Evolutionary conservation across 2,113 vertebrate genomes (phyloP).

Genomic region (Thinocorus orbignyianus): DNA sequence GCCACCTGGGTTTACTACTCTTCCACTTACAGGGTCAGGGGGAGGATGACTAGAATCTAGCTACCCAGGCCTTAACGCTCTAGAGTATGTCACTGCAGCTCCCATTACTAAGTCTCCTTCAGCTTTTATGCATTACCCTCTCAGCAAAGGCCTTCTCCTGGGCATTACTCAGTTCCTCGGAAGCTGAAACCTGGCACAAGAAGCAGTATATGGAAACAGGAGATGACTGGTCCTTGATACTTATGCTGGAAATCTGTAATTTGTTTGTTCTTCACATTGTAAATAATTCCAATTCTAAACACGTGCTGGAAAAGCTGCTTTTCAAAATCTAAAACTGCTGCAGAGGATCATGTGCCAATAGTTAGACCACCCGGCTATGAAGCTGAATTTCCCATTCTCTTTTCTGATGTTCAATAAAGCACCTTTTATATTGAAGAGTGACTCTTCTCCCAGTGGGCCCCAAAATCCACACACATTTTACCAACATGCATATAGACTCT

Average conservation of each 20-base stretch:
- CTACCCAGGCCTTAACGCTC: not conserved
- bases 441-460: not conserved
- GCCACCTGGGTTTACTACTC: not conserved
- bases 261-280: conserved; percentile 44
- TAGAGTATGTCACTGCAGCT: not conserved
- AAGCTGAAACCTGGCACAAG: not conserved
- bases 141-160: not conserved
- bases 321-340: conserved; percentile 64
- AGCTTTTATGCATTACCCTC: not conserved
- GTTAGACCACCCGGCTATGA: conserved; percentile 42
- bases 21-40: not conserved
- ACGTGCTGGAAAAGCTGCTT: conserved; percentile 56
- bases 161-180: not conserved
- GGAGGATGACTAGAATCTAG: not conserved
- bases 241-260: not conserved
- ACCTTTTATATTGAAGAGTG: not conserved
- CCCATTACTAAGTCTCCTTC: not conserved
- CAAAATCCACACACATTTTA: not conserved
- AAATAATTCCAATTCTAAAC: conserved; percentile 60
- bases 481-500: not conserved
- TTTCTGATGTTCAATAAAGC: not conserved
- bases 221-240: not conserved
- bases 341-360: conserved; percentile 36
- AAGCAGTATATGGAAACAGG: not conserved
- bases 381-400: conserved; percentile 1